These are phyloP conservation scores for Andrena flavipes DNA, from an alignment of 2,888 invertebrate genomes.

Conservation along the genomic window DNA sequence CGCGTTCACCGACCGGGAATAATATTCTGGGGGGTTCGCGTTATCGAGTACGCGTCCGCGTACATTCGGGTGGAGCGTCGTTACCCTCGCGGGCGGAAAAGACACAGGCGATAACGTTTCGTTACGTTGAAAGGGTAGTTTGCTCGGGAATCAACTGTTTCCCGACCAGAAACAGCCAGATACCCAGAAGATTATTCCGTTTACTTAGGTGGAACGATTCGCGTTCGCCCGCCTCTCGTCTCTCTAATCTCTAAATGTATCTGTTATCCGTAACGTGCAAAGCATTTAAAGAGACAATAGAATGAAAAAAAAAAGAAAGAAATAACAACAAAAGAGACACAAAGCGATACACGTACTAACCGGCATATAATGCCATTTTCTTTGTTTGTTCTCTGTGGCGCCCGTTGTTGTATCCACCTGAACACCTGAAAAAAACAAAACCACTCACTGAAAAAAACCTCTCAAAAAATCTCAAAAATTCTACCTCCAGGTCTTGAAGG, in stretches of 20 bases:
- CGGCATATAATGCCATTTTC: constrained; percentile 83
- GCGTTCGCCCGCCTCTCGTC: constrained; percentile 60
- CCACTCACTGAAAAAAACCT: constrained; percentile 83
- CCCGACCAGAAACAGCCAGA: neutral
- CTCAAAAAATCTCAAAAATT: constrained; percentile 83
- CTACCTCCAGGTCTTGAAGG: constrained; percentile 85
- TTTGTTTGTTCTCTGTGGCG: constrained; percentile 85
- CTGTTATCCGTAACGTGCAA: constrained; percentile 56
- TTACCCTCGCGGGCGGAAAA: neutral
- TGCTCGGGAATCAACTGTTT: neutral
- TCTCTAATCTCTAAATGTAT: constrained; percentile 57
- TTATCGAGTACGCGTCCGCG: neutral
- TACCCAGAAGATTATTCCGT: neutral
- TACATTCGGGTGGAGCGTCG: neutral
- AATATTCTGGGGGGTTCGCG: neutral
- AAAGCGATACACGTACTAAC: constrained; percentile 79
- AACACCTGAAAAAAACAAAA: constrained; percentile 83
- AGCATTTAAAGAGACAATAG: constrained; percentile 38
- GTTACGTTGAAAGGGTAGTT: neutral
- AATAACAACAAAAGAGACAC: constrained; percentile 44
- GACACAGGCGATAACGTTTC: neutral
- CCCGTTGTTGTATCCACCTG: constrained; percentile 84
- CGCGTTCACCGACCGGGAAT: constrained; percentile 27
- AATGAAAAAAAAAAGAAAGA: constrained; percentile 17
- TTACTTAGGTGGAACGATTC: constrained; percentile 17